Base-by-base conservation (phyloP, 2,797 vertebrate species). In the Clarias laeviceps region DNA sequence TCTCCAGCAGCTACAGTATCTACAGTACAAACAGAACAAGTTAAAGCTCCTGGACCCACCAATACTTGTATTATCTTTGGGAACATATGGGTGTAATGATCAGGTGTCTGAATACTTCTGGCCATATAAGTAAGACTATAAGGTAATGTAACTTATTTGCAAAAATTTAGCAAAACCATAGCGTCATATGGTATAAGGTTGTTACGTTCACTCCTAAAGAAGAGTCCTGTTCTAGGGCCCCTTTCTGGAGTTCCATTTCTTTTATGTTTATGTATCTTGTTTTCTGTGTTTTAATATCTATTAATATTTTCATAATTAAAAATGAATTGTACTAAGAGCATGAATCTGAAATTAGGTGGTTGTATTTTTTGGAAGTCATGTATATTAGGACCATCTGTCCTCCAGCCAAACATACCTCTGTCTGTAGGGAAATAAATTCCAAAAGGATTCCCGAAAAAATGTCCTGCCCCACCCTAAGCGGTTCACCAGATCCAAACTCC, bases 361-460 rank as follows among this genome's bases (percentile, higher is more conserved):
- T 89, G 91, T 93, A 87, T 92, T 93, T 92, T 90, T 91, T 89
- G 90, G 89, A 93, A 3, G 32, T 74, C 4, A 61, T 61, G 85
- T 62, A 87, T 82, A 15, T 24, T 89, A 85, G 85, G 84, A 88
- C 88, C 87, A 78, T 80, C 82, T 89, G 81, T 74, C 50, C 80
- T 68, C 20, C 72, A 77, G 86, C 83, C 90, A 92, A 90, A 91
- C 89, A 89, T 82, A 89, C 85, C 85, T 82, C 24, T 32, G 81
- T 87, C 32, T 74, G 62, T 65, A 70, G 17, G 7, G 73, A 12
- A 7, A 29, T 61, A 24, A 18, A 50, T 34, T 59, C 27, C 29
- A 27, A 45, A 80, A 45, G 7, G 59, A 34, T 59, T 37, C 22
- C 20, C 15, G 3, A n/a, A 14, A 62, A 59, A 4, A 14, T 9